Base-by-base conservation (phyloP, 2,888 invertebrate genomes). In the Euspilapteryx auroguttella region DNA sequence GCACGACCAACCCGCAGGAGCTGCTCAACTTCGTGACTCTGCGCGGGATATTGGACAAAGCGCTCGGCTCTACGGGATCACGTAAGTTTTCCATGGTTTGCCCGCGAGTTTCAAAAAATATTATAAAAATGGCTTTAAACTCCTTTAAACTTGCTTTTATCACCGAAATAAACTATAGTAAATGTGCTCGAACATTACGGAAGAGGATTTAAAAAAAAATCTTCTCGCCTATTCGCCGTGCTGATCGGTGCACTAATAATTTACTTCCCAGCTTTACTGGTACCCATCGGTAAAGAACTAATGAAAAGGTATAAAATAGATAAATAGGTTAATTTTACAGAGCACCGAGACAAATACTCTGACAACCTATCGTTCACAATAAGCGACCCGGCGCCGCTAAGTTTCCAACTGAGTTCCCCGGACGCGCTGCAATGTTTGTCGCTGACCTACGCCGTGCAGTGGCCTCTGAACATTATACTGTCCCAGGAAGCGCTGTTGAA, bases 391-490 rank as follows among this genome's bases (percentile, higher is more conserved):
- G 59, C 81, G 11, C 85, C 86, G 0, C 65, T 81, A 10, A 75
- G 76, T 32, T 81, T 86, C 42, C 80, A 83, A 46, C 76, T 84
- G 37, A 73, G 78, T 17, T 80, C 83, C 3, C 83, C 88, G 0
- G 81, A 85, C 38, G 84, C 83, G 1, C 49, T 90, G 6, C 80
- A 82, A 22, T 83, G 83, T 38, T 56, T 91, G 1, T 82, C 82
- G 0, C 59, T 91, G 3, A 81, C 82, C 2, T 90, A 89, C 51
- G 71, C 81, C 8, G 80, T 88, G 7, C 57, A 76, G 3, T 91
- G 90, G 90, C 91, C 91, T 0, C 51, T 90, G 1, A 90, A 87
- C 55, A 82, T 90, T 22, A 78, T 91, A 29, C 54, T 91, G 29
- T 88, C 87, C 5, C 80, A 80, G 0, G 85, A 86, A 38, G 81